phyloP scores from a whole-genome alignment of 2,113 vertebrate species.

The Paraplagusia blochii region DNA sequence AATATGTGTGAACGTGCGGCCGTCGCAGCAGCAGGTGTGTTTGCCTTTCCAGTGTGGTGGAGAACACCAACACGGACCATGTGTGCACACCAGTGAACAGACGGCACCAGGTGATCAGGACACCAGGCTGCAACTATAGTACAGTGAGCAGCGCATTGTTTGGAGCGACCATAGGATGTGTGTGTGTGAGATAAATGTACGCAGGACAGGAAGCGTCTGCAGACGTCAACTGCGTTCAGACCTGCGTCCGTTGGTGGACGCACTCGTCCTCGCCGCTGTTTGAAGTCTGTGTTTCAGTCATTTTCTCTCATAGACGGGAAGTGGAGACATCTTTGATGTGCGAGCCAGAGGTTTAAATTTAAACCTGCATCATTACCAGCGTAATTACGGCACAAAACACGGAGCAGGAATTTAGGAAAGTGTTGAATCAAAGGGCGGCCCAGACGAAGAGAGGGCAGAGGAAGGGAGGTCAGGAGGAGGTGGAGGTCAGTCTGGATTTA shows the following conservation, averaged over 20 bases:
- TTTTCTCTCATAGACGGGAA: slow-evolving; percentile 2
- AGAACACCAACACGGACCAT: slow-evolving; percentile 13
- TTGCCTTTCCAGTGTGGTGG: slow-evolving; percentile 46
- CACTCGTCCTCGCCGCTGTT: slow-evolving; percentile 14
- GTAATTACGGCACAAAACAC: background rate
- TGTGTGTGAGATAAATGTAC: background rate
- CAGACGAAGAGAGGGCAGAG: background rate
- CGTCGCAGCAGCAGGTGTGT: slow-evolving; percentile 65
- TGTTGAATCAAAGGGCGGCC: background rate
- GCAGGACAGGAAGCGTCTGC: slow-evolving; percentile 21
- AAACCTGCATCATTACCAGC: background rate
- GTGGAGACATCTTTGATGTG: background rate
- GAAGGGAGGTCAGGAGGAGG: too few relatives aligned
- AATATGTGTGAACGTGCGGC: slow-evolving; percentile 53
- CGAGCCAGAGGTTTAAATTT: background rate
- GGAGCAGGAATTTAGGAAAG: background rate
- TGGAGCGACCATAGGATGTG: background rate
- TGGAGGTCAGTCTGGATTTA: too few relatives aligned
- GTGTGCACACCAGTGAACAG: background rate
- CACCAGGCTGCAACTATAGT: background rate
- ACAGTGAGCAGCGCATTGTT: slow-evolving; percentile 8
- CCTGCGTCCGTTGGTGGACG: background rate
- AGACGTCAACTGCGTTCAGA: slow-evolving; percentile 11
- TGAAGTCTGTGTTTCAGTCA: slow-evolving; percentile 10
- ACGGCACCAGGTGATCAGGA: slow-evolving; percentile 8